Percentiles rank a stretch among this genome's conserved stretches.
Conservation (phyloP, 2,797 vertebrate genomes). For the Diceros bicornis region DNA sequence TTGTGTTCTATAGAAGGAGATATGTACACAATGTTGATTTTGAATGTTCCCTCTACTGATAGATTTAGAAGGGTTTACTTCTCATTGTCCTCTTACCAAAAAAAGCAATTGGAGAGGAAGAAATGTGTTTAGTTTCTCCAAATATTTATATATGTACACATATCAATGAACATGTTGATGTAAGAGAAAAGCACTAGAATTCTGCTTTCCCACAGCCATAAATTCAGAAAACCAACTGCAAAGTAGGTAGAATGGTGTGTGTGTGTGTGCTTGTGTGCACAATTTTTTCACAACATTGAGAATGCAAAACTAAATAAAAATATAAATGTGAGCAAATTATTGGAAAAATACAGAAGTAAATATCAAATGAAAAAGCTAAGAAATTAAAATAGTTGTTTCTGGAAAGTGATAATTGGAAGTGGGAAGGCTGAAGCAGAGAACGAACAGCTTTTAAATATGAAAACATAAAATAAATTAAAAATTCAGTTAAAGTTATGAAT, state of each 20-base stretch:
- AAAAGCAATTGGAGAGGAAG: background rate
- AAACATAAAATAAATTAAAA: background rate
- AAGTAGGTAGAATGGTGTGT: background rate
- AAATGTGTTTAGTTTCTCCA: background rate
- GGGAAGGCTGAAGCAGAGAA: background rate
- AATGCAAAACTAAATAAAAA: conserved; percentile 3
- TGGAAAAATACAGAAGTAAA: background rate
- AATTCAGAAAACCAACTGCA: background rate
- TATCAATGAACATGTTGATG: background rate
- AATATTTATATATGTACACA: background rate
- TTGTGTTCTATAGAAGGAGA: background rate
- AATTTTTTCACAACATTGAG: background rate
- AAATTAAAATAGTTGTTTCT: background rate
- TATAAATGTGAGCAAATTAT: background rate
- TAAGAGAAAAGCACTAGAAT: background rate
- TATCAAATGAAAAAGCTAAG: background rate
- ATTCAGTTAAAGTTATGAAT: background rate
- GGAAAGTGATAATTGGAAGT: background rate
- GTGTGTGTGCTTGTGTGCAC: background rate
- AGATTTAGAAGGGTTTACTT: background rate
- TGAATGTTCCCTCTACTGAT: background rate
- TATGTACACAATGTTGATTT: background rate
- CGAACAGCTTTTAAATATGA: background rate
- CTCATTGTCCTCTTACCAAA: background rate
- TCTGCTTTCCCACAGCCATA: background rate